Percentiles rank a stretch among this genome's conserved stretches.
Evolutionary conservation across 2,797 vertebrate genomes (phyloP).

Genomic region (Cuculus canorus): DNA sequence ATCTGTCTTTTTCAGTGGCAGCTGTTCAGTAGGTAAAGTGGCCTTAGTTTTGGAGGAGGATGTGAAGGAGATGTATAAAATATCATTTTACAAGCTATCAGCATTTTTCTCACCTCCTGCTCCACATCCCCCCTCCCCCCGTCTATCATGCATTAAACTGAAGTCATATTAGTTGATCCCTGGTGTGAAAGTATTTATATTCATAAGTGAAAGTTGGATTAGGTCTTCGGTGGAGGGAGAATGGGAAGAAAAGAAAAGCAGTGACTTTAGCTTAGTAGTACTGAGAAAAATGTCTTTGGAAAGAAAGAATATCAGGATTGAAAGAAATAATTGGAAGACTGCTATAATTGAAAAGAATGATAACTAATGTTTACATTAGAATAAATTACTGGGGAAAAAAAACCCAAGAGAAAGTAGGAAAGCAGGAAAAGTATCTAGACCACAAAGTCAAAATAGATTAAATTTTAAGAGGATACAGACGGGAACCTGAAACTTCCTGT

Average conservation of each 20-base stretch:
- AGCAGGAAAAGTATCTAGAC: conserved; percentile 21
- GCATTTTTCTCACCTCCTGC: neutral
- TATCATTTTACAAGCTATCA: neutral
- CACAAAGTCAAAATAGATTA: neutral
- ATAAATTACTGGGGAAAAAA: conserved; percentile 1
- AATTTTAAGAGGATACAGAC: neutral
- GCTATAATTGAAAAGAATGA: conserved; percentile 22
- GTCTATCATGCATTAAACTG: neutral
- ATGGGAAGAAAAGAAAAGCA: neutral
- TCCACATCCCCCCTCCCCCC: too few relatives aligned
- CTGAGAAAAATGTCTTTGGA: neutral
- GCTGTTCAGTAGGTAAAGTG: neutral
- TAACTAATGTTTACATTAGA: conserved; percentile 48
- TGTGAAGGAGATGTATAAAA: neutral
- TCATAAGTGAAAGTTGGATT: neutral
- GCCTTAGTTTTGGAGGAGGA: neutral
- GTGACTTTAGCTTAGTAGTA: neutral
- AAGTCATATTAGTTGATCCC: neutral
- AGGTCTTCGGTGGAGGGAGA: neutral
- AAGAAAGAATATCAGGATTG: neutral
- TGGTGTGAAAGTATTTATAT: neutral
- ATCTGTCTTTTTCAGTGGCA: neutral
- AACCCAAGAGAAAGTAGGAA: neutral
- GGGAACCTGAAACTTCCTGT: conserved; percentile 6
- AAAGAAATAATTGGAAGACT: neutral